Conservation (phyloP, 1,140 invertebrate genomes). For the Drosophila tani region DNA sequence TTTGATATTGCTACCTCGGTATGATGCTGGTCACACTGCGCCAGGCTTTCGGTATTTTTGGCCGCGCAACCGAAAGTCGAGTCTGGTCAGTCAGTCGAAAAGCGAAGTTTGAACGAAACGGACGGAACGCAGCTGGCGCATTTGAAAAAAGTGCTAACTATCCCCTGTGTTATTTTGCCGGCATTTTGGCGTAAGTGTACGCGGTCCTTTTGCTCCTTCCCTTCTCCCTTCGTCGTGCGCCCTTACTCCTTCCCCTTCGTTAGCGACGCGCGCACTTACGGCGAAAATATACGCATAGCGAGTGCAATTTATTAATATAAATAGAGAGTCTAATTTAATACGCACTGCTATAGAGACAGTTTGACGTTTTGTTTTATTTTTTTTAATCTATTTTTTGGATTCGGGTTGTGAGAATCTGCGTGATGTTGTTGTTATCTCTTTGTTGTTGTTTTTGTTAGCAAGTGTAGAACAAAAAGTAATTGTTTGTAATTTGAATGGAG, state of each 20-base stretch:
- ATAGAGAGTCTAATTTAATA: conserved; percentile 40
- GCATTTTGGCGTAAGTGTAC: conserved; percentile 53
- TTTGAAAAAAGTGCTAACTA: conserved; percentile 4
- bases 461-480: conserved; percentile 33
- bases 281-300: conserved; percentile 23
- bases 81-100: conserved; percentile 33
- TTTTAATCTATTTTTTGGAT: not conserved
- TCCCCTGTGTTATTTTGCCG: conserved; percentile 43
- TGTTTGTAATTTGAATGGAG: conserved; percentile 39
- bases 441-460: conserved; percentile 16
- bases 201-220: conserved; percentile 17
- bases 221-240: not conserved
- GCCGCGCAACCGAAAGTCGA: conserved; percentile 29
- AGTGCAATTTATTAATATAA: conserved; percentile 51
- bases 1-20: not conserved
- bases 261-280: conserved; percentile 42
- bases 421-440: not conserved
- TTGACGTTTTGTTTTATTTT: not conserved
- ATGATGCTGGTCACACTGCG: conserved; percentile 1
- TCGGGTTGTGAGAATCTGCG: not conserved
- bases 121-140: conserved; percentile 24
- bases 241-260: not conserved
- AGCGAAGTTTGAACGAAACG: conserved; percentile 30
- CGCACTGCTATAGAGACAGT: conserved; percentile 14
- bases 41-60: conserved; percentile 23